phyloP scores from a whole-genome alignment of 2,888 invertebrate species.

The Sericinus montela region DNA sequence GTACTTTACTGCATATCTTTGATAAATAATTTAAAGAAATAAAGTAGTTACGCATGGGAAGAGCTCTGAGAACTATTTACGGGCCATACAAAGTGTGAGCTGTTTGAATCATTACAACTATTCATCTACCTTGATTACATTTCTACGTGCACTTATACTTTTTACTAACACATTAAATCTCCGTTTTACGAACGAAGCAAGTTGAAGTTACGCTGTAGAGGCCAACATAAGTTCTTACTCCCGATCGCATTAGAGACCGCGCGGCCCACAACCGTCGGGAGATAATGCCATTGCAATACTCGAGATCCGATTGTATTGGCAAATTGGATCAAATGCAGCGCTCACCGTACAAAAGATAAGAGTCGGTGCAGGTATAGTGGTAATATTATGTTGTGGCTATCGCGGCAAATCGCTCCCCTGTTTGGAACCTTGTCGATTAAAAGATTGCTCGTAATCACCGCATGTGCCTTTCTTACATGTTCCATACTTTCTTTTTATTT shows the following conservation, averaged over 20 bases:
- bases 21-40: no score
- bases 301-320: constrained; percentile 76
- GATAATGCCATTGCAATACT: constrained; percentile 77
- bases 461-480: constrained; percentile 17
- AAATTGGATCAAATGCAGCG: constrained; percentile 80
- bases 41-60: no score
- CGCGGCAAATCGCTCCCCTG: constrained; percentile 38
- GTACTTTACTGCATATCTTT: no score
- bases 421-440: constrained; percentile 39
- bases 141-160: background rate
- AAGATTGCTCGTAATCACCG: constrained; percentile 44
- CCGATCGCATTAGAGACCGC: constrained; percentile 63
- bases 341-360: constrained; percentile 75
- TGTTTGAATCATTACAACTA: no score
- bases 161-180: constrained; percentile 17
- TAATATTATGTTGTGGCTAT: constrained; percentile 65
- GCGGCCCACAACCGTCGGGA: constrained; percentile 51
- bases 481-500: background rate
- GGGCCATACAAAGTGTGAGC: no score
- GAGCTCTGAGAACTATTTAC: no score
- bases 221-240: constrained; percentile 54
- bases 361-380: constrained; percentile 51
- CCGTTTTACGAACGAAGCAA: constrained; percentile 9
- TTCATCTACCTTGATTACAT: no score
- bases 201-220: constrained; percentile 30